phyloP scores from a whole-genome alignment of 2,888 invertebrate species.

The Drosophila testacea region DNA sequence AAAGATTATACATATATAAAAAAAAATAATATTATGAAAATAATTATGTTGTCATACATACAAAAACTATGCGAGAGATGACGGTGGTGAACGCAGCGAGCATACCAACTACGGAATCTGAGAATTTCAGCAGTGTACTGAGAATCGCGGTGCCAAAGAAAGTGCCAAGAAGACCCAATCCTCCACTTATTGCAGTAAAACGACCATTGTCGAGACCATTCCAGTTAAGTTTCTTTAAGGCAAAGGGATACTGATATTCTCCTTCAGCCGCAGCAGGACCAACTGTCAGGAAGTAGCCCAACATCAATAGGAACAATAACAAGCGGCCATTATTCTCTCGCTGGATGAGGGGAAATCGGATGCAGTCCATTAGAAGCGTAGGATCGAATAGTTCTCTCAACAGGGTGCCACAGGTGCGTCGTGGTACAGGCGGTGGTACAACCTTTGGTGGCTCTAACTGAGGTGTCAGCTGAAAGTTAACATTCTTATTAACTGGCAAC shows the following conservation, averaged over 20 bases:
- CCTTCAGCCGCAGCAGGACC: slow-evolving; percentile 82
- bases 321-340: slow-evolving; percentile 81
- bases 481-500: slow-evolving; percentile 70
- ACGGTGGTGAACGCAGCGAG: slow-evolving; percentile 81
- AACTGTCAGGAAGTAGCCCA: slow-evolving; percentile 82
- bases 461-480: slow-evolving; percentile 77
- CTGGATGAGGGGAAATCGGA: slow-evolving; percentile 81
- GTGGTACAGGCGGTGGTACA: slow-evolving; percentile 50
- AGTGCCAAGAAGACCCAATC: slow-evolving; percentile 82
- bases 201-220: slow-evolving; percentile 83
- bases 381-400: slow-evolving; percentile 83
- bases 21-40: neutral
- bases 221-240: slow-evolving; percentile 83
- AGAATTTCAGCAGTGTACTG: slow-evolving; percentile 82
- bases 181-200: slow-evolving; percentile 81
- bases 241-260: slow-evolving; percentile 84
- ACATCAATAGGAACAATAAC: slow-evolving; percentile 76
- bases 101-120: slow-evolving; percentile 83
- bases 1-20: no score
- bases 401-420: slow-evolving; percentile 51
- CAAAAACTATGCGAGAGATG: slow-evolving; percentile 82
- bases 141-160: slow-evolving; percentile 84
- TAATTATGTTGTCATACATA: slow-evolving; percentile 63
- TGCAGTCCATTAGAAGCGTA: slow-evolving; percentile 81
- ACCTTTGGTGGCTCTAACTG: slow-evolving; percentile 57